Percentiles rank a stretch among this genome's conserved stretches.
phyloP scores from a whole-genome alignment of 1,140 invertebrate species.

The Oscheius sp. region DNA sequence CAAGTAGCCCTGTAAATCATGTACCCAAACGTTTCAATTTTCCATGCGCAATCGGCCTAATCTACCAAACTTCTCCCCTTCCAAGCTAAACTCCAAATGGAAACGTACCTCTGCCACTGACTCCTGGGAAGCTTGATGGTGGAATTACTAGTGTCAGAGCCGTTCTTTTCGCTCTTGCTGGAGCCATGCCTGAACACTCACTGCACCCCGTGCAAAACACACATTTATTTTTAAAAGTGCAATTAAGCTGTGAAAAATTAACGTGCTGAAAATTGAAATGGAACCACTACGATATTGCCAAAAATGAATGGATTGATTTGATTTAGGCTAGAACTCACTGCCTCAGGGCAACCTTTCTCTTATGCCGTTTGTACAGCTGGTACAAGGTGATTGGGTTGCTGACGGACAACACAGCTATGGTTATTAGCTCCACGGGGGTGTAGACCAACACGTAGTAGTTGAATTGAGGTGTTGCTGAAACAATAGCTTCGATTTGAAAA shows the following conservation, averaged over 20 bases:
- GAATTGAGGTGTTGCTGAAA: no score
- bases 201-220: slow-evolving; percentile 21
- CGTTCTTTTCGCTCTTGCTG: slow-evolving; percentile 11
- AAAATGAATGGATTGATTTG: background rate
- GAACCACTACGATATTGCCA: background rate
- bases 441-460: slow-evolving; percentile 52
- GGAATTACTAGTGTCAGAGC: slow-evolving; percentile 6
- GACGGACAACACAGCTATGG: slow-evolving; percentile 52
- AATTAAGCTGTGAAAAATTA: no score
- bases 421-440: slow-evolving; percentile 55
- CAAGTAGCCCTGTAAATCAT: no score
- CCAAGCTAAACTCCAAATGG: background rate
- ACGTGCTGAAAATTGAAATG: no score
- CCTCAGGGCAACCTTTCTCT: slow-evolving; percentile 57
- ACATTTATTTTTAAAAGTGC: no score
- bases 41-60: no score
- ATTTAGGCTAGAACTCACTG: slow-evolving; percentile 46
- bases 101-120: slow-evolving; percentile 51
- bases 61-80: no score
- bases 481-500: no score
- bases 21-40: no score
- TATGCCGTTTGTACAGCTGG: slow-evolving; percentile 58
- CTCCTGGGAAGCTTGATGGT: slow-evolving; percentile 33
- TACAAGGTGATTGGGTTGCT: slow-evolving; percentile 59
- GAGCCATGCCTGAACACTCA: slow-evolving; percentile 33